Evolutionary conservation across 2,888 invertebrate genomes (phyloP), one percentile per base, ranked within the genome.

Genomic region (Hoplodrina ambigua): DNA sequence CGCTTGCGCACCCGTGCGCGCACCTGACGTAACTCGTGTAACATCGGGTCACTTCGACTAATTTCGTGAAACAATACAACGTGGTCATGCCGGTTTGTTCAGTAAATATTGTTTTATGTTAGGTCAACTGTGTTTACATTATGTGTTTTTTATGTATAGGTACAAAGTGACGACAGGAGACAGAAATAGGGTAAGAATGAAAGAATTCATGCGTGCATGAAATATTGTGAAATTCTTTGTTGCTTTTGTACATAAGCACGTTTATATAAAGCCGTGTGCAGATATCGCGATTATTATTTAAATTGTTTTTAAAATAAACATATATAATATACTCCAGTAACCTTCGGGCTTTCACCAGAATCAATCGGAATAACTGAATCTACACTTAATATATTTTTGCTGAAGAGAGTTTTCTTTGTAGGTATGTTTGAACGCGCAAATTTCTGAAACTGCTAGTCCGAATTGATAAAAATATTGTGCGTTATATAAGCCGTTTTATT

Each of bases 1-100:
- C 63, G 72, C 60, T 53, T 58, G 69, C 75, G 57, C 75, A 46
- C 61, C 73, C 69, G 70, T 74, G 73, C 61, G 60, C 64, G 53
- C 60, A 46, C 41, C 49, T 81, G 79, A 80, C 76, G 83, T 77
- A 85, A 84, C 55, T 68, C 55, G 73, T 55, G 76, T 78, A 75
- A 70, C 75, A 56, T 75, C 80, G 67, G 68, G 37, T 62, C 64
- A 67, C n/a, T 56, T 60, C 57, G 73, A 52, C 37, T 55, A 69
- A 72, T 50, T 52, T 65, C 50, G 63, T 61, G 49, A 77, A 81
- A 83, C 75, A 84, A 77, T 81, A 85, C 72, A 79, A 72, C 60
- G 44, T 69, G 56, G 76, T 55, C 70, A 69, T 53, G 57, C 59
- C 44, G 52, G 57, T 75, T 64, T 52, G 52, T 57, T 64, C 20